Evolutionary conservation across 2,113 vertebrate species (phyloP).

Genomic region (Condylura cristata): DNA sequence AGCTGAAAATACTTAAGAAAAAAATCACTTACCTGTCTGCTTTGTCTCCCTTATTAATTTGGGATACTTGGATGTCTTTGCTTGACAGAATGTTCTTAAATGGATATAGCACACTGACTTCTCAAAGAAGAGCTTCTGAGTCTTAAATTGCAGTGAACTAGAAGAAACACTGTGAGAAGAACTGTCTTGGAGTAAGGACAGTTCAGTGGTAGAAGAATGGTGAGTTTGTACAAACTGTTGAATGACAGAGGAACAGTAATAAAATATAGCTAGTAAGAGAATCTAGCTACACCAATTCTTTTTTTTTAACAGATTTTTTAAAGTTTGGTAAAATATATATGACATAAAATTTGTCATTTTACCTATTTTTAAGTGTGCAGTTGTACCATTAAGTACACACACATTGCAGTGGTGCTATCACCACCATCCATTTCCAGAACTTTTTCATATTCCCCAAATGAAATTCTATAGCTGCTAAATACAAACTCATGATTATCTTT

Average conservation of each 20-base stretch:
- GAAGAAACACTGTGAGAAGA: conserved; percentile 31
- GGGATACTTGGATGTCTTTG: not conserved
- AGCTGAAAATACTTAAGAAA: not conserved
- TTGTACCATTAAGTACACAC: not conserved
- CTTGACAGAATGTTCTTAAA: conserved; percentile 43
- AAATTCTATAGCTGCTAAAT: conserved; percentile 2
- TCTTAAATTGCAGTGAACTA: conserved; percentile 35
- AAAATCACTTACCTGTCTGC: not conserved
- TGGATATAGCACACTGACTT: conserved; percentile 19
- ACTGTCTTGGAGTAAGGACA: conserved; percentile 4
- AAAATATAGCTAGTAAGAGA: not conserved
- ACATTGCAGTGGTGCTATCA: not conserved
- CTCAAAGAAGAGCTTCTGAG: conserved; percentile 6
- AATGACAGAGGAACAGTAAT: not conserved
- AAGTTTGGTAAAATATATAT: conserved; percentile 14
- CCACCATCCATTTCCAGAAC: not conserved
- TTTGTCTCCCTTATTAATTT: conserved; percentile 44
- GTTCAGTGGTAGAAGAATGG: not conserved
- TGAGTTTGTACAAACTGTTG: not conserved
- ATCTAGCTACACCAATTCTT: not conserved
- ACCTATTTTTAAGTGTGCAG: not conserved
- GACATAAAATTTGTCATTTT: not conserved
- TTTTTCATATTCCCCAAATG: not conserved
- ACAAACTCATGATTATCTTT: not conserved
- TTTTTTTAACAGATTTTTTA: not conserved